phyloP scores from a whole-genome alignment of 2,888 invertebrate genomes.

The Athrips mouffetella region DNA sequence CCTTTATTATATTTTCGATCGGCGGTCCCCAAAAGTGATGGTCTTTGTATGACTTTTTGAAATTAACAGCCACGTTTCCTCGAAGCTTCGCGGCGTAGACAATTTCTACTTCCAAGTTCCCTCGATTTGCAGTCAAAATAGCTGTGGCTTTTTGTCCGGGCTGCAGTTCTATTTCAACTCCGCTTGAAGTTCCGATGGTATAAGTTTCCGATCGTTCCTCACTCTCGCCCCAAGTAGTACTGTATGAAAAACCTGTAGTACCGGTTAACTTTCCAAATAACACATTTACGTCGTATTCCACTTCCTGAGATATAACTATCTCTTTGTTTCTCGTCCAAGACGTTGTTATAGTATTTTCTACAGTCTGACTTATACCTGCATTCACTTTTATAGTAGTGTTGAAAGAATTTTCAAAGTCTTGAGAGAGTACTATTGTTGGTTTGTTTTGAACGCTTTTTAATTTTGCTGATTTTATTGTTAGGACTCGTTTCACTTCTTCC shows the following conservation, averaged over 20 bases:
- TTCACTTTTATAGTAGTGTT: conserved; percentile 56
- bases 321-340: conserved; percentile 50
- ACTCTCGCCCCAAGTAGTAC: conserved; percentile 48
- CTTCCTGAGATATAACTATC: conserved; percentile 44
- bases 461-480: conserved; percentile 43
- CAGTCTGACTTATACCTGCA: conserved; percentile 52
- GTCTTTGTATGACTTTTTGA: conserved; percentile 36
- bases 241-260: conserved; percentile 47
- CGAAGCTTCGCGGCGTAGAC: conserved; percentile 41
- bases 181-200: conserved; percentile 48
- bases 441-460: conserved; percentile 34
- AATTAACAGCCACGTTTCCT: conserved; percentile 58
- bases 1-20: conserved; percentile 44
- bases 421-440: conserved; percentile 42
- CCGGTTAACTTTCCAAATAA: conserved; percentile 47
- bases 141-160: conserved; percentile 55
- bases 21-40: conserved; percentile 59
- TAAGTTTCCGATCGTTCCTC: conserved; percentile 51
- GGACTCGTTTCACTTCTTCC: conserved; percentile 47
- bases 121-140: conserved; percentile 48
- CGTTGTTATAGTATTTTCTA: conserved; percentile 54
- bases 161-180: conserved; percentile 51
- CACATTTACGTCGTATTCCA: conserved; percentile 53
- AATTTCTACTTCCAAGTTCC: conserved; percentile 50
- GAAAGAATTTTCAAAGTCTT: conserved; percentile 54